Base-by-base conservation (phyloP, 1,140 invertebrate genomes). In the Ctenoplectra terminalis region DNA sequence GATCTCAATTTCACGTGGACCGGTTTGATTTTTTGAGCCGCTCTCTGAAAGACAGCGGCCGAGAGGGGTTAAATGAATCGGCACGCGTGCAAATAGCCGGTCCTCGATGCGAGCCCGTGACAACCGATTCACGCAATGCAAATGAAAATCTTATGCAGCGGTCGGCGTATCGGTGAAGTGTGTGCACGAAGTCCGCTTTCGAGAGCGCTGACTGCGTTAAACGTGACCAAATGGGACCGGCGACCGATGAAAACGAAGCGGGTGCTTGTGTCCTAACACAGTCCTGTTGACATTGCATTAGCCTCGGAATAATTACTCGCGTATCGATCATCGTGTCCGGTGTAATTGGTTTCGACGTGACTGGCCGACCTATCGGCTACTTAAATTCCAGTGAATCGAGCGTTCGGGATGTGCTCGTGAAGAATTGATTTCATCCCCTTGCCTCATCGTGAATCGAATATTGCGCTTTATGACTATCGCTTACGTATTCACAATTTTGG, bases 281-380 rank as follows among this genome's bases (percentile, higher is more conserved):
- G 60, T 78, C 71, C 46, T 86, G 87, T 90, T 90, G 86, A 86
- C 84, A 83, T 82, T 89, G 86, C 87, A 88, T 90, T 89, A 89
- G 70, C 80, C 64, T 63, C 40, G 83, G 73, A 86, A 87, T 88
- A 90, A 90, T 90, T 90, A 90, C 84, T 87, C 76, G 56, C 75
- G 70, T 86, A 90, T 90, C 90, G 88, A 90, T 90, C 89, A 90
- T 86, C 81, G 71, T 75, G 52, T 82, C 71, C 75, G 75, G 66
- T 82, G 78, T 89, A 89, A 87, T 86, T 86, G 83, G 81, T 88
- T 83, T 74, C 72, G 76, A 77, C 60, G 83, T 82, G 85, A 78
- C 75, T 64, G 75, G 50, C 61, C 82, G 69, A 72, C 54, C 85
- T 83, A 83, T 67, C 75, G 73, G 79, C 71, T 58, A 86, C 83